Evolutionary conservation across 2,888 invertebrate genomes (phyloP).

Genomic region (Halictus quadricinctus): DNA sequence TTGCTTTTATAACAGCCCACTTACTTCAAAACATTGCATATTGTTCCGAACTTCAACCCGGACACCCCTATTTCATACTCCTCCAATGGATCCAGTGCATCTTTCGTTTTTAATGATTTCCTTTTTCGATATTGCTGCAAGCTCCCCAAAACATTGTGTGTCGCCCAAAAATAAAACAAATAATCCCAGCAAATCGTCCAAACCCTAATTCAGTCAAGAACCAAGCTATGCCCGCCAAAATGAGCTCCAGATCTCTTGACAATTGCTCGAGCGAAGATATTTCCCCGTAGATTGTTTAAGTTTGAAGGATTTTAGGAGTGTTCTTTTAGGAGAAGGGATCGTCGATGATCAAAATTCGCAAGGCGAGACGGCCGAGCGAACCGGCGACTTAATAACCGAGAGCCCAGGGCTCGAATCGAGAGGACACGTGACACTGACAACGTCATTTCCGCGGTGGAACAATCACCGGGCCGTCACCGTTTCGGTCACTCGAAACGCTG

Average conservation of each 20-base stretch:
- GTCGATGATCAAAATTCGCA: slow-evolving; percentile 20
- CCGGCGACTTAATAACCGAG: slow-evolving; percentile 36
- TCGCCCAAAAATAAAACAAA: background rate
- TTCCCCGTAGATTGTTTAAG: background rate
- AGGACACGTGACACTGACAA: slow-evolving; percentile 55
- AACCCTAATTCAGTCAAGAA: background rate
- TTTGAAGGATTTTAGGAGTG: background rate
- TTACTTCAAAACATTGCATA: too few relatives aligned
- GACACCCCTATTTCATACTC: background rate
- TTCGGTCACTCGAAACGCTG: slow-evolving; percentile 49
- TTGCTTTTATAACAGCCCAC: too few relatives aligned
- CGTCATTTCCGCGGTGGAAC: slow-evolving; percentile 64
- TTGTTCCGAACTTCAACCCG: too few relatives aligned
- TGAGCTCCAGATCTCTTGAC: background rate
- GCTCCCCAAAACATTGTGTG: too few relatives aligned
- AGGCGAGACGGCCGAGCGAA: background rate
- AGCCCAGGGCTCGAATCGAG: background rate
- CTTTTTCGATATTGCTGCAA: too few relatives aligned
- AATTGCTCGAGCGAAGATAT: background rate
- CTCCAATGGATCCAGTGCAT: background rate
- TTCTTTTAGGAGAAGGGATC: background rate
- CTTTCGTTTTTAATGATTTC: background rate
- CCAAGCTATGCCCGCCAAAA: background rate
- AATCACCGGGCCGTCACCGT: slow-evolving; percentile 44
- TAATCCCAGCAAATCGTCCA: too few relatives aligned